Evolutionary conservation across 2,888 invertebrate species (phyloP).

Genomic region (Nipponacmea schrenckii): DNA sequence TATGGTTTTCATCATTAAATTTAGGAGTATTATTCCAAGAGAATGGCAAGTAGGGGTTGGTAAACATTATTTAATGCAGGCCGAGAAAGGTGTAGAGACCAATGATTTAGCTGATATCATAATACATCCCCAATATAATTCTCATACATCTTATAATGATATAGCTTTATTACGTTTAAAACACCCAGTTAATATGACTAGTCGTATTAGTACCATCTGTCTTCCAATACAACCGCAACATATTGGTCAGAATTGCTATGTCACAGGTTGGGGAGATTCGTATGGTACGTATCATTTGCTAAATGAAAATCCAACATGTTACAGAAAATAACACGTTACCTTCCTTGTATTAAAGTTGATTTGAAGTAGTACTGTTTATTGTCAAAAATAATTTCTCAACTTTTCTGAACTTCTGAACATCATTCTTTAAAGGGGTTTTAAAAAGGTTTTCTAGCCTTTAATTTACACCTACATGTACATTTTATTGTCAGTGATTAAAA

Average conservation of each 20-base stretch:
- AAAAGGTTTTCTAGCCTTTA: no score
- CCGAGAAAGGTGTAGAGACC: slow-evolving; percentile 34
- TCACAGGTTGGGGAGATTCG: slow-evolving; percentile 55
- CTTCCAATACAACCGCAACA: slow-evolving; percentile 33
- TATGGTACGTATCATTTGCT: slow-evolving; percentile 25
- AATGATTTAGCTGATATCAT: slow-evolving; percentile 34
- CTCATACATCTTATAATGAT: slow-evolving; percentile 42
- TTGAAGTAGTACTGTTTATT: no score
- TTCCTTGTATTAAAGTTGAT: no score
- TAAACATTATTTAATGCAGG: slow-evolving; percentile 31
- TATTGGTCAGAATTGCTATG: slow-evolving; percentile 39
- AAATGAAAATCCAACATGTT: no score
- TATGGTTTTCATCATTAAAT: no score
- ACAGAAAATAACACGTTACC: no score
- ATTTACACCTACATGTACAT: no score
- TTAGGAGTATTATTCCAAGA: slow-evolving; percentile 18
- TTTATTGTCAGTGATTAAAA: no score
- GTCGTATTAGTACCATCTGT: slow-evolving; percentile 43
- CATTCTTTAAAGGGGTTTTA: no score
- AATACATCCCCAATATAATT: slow-evolving; percentile 40
- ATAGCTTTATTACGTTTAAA: slow-evolving; percentile 50
- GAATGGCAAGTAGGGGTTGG: slow-evolving; percentile 43
- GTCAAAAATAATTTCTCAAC: no score
- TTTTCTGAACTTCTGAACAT: no score
- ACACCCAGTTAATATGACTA: slow-evolving; percentile 37